Evolutionary conservation across 2,797 vertebrate genomes (phyloP).

Genomic region (Lates japonicus): DNA sequence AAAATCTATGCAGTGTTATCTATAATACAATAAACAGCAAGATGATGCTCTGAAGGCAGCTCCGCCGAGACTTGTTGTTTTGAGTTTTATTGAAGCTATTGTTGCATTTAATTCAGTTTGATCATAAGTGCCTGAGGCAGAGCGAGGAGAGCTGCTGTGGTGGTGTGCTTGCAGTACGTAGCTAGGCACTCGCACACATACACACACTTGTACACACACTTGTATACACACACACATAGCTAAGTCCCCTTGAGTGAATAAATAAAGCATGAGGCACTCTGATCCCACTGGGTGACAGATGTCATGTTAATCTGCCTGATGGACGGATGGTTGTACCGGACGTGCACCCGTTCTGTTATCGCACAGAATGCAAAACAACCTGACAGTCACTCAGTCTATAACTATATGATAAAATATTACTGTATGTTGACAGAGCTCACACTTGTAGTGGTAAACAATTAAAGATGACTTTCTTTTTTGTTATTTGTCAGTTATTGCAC

Average conservation of each 20-base stretch:
- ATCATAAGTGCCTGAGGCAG: conserved; percentile 69
- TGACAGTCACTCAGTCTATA: conserved; percentile 11
- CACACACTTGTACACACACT: conserved; percentile 19
- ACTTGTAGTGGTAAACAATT: background rate
- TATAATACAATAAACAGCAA: conserved; percentile 52
- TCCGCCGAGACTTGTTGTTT: conserved; percentile 62
- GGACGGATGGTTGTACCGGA: conserved; percentile 63
- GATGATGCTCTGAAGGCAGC: conserved; percentile 49
- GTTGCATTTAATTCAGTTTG: conserved; percentile 76
- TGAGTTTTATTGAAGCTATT: conserved; percentile 64
- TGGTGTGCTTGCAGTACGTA: conserved; percentile 57
- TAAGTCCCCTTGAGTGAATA: conserved; percentile 75
- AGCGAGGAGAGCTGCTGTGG: conserved; percentile 43
- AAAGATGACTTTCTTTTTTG: background rate
- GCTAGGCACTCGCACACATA: conserved; percentile 41
- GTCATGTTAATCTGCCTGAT: conserved; percentile 84
- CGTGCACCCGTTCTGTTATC: conserved; percentile 47
- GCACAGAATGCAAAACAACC: conserved; percentile 35
- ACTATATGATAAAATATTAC: background rate
- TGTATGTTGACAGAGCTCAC: background rate
- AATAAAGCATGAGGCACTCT: conserved; percentile 78
- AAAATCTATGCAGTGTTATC: conserved; percentile 57
- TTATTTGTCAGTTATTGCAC: background rate
- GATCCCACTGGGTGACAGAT: conserved; percentile 82
- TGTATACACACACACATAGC: conserved; percentile 30